phyloP scores from a whole-genome alignment of 2,888 invertebrate genomes.

The Plemyria rubiginata region DNA sequence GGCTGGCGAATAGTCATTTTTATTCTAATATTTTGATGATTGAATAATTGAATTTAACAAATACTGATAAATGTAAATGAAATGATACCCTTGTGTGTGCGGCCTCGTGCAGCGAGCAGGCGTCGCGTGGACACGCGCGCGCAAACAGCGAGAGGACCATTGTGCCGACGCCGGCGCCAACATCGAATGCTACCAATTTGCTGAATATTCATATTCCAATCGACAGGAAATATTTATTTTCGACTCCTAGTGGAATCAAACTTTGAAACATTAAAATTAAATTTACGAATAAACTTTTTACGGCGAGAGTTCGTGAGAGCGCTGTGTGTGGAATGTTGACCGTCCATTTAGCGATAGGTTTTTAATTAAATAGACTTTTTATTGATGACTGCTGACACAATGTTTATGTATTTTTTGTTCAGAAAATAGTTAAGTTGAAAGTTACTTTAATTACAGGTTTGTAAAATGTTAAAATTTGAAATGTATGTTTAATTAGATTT shows the following conservation, averaged over 20 bases:
- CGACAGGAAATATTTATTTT: conserved; percentile 28
- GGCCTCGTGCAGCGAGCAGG: background rate
- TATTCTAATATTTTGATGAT: too few species aligned
- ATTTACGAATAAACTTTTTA: conserved; percentile 20
- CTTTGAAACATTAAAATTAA: conserved; percentile 20
- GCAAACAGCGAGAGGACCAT: conserved; percentile 4
- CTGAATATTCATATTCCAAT: conserved; percentile 36
- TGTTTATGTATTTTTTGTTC: too few species aligned
- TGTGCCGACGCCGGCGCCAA: conserved; percentile 19
- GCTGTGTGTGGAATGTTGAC: background rate
- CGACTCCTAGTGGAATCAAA: conserved; percentile 13
- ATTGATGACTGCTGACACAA: too few species aligned
- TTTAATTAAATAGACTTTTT: background rate
- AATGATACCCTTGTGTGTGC: background rate
- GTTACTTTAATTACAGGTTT: too few species aligned
- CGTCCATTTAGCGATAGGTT: background rate
- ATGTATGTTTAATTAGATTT: too few species aligned
- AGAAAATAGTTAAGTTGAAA: too few species aligned
- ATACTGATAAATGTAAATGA: background rate
- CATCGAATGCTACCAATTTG: conserved; percentile 11
- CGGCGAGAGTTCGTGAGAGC: conserved; percentile 1
- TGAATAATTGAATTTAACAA: background rate
- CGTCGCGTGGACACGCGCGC: background rate
- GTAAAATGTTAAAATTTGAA: too few species aligned
- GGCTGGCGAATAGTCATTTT: too few species aligned